Percentiles rank a stretch among this genome's conserved stretches.
Evolutionary conservation across 64 coral and sea anemone species (phyloP).

Genomic region (Actinia equina): DNA sequence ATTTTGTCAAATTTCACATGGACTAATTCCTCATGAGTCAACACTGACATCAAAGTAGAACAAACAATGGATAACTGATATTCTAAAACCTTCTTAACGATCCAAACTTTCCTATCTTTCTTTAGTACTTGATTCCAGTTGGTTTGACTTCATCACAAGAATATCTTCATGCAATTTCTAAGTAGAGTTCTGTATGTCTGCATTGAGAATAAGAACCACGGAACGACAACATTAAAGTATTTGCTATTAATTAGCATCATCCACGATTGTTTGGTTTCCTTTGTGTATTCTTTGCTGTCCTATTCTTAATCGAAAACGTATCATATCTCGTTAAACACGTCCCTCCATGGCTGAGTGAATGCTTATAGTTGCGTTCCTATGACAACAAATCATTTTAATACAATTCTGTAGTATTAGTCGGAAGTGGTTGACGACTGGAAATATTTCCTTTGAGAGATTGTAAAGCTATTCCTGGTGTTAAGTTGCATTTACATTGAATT

Average conservation of each 20-base stretch:
- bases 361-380: background rate
- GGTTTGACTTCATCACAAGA: too few species aligned
- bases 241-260: background rate
- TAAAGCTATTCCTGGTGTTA: too few species aligned
- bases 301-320: conserved; percentile 1
- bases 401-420: background rate
- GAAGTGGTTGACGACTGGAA: background rate
- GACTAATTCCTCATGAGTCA: background rate
- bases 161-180: background rate
- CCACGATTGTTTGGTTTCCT: conserved; percentile 1
- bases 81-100: background rate
- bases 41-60: conserved; percentile 2
- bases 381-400: background rate
- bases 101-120: background rate
- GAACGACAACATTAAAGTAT: background rate
- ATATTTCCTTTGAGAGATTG: background rate
- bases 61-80: background rate
- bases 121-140: background rate
- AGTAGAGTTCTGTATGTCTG: background rate
- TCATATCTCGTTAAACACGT: background rate
- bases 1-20: background rate
- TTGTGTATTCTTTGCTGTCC: background rate
- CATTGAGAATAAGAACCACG: background rate
- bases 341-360: background rate
- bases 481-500: too few species aligned